Evolutionary conservation across 2,797 vertebrate genomes (phyloP).

Genomic region (Gobio occitaniae): DNA sequence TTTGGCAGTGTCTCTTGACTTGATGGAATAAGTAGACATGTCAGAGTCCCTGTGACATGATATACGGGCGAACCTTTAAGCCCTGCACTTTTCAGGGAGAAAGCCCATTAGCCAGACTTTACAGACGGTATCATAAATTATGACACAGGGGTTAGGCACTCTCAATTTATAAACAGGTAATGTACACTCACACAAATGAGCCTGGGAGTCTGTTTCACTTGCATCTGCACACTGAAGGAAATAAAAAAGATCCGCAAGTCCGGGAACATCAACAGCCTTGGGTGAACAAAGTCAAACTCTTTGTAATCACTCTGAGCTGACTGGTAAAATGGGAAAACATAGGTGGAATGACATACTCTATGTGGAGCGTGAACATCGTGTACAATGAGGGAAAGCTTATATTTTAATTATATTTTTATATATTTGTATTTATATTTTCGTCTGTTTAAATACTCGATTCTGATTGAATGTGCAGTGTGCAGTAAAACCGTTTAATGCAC

Average conservation of each 20-base stretch:
- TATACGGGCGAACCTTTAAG: slow-evolving; percentile 61
- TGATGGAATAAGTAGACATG: slow-evolving; percentile 64
- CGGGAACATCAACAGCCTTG: slow-evolving; percentile 13
- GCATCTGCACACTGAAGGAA: neutral
- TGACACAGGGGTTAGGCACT: slow-evolving; percentile 64
- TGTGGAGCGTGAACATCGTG: neutral
- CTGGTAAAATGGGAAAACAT: neutral
- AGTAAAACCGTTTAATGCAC: too few relatives aligned
- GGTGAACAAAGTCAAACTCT: neutral
- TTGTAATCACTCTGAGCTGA: slow-evolving; percentile 1
- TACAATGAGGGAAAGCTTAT: neutral
- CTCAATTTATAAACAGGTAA: slow-evolving; percentile 69
- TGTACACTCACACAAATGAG: slow-evolving; percentile 70
- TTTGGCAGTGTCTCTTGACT: slow-evolving; percentile 55
- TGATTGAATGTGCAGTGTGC: too few relatives aligned
- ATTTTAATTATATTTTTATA: neutral
- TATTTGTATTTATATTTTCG: too few relatives aligned
- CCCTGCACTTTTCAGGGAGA: slow-evolving; percentile 55
- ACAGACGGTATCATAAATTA: slow-evolving; percentile 66
- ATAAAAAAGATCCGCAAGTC: slow-evolving; percentile 33
- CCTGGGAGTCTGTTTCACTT: slow-evolving; percentile 21
- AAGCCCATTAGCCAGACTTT: slow-evolving; percentile 68
- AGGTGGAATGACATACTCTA: neutral
- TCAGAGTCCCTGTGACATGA: slow-evolving; percentile 63
- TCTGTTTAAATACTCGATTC: too few relatives aligned